Evolutionary conservation across 53 echinoderm and acorn worm genomes (phyloP).

Genomic region (Echinometra lucunter): DNA sequence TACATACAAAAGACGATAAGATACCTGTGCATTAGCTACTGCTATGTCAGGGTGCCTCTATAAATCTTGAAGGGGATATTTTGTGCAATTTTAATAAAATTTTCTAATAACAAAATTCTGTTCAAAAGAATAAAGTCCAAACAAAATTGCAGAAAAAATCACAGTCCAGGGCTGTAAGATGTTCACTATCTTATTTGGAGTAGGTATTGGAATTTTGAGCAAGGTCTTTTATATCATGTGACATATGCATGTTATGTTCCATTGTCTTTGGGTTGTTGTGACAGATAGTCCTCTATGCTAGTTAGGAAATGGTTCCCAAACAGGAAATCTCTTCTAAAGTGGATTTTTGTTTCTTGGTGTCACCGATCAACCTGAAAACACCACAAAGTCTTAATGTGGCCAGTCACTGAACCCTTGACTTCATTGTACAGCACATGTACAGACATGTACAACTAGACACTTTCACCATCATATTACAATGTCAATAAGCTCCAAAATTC

Average conservation of each 20-base stretch:
- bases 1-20: too few species aligned
- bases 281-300: background rate
- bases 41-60: background rate
- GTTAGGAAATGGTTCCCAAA: slow-evolving; percentile 16
- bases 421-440: background rate
- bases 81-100: background rate
- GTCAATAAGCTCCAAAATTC: background rate
- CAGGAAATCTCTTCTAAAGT: slow-evolving; percentile 38
- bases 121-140: background rate
- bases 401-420: background rate
- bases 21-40: background rate
- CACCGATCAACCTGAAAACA: background rate
- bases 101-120: background rate
- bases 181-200: background rate
- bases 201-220: too few species aligned
- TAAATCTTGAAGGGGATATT: background rate
- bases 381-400: background rate
- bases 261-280: background rate
- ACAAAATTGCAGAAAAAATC: too few species aligned
- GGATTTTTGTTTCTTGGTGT: background rate
- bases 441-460: background rate
- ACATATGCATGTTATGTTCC: background rate
- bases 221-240: too few species aligned
- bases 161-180: too few species aligned
- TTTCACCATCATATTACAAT: background rate